Conservation (phyloP, 2,888 invertebrate genomes). For the Cistogaster globosa region DNA sequence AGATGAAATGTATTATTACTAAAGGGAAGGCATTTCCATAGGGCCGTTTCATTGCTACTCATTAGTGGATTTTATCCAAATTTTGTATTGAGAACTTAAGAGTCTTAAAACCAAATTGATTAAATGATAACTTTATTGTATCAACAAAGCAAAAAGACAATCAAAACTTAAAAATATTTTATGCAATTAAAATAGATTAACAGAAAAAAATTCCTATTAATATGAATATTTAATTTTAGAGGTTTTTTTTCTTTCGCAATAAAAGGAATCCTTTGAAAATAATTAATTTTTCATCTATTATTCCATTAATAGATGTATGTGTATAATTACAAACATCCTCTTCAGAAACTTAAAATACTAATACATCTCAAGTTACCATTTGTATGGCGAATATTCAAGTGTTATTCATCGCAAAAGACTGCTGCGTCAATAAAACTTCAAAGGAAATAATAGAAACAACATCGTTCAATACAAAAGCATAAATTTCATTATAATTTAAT, state of each 20-base stretch:
- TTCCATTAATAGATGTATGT: slow-evolving; percentile 9
- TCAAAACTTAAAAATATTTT: no score
- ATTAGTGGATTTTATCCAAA: no score
- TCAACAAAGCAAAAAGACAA: no score
- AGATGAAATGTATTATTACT: no score
- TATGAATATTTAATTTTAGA: not conserved
- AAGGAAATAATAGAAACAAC: slow-evolving; percentile 45
- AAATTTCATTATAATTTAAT: slow-evolving; percentile 65
- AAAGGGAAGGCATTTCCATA: no score
- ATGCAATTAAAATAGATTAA: no score
- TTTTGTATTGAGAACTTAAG: no score
- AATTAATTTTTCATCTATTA: not conserved
- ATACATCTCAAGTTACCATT: slow-evolving; percentile 15
- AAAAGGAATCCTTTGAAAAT: no score
- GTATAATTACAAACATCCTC: slow-evolving; percentile 11
- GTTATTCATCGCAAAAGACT: slow-evolving; percentile 15
- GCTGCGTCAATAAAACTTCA: slow-evolving; percentile 8
- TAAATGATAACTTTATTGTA: no score
- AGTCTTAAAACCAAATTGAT: no score
- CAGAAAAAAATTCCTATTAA: no score
- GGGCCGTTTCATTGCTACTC: no score
- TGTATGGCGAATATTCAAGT: slow-evolving; percentile 36
- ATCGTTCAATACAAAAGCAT: slow-evolving; percentile 36
- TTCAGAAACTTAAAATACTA: not conserved
- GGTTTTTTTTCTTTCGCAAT: not conserved